Evolutionary conservation across 1,140 invertebrate species (phyloP).

Genomic region (Metaphire vulgaris): DNA sequence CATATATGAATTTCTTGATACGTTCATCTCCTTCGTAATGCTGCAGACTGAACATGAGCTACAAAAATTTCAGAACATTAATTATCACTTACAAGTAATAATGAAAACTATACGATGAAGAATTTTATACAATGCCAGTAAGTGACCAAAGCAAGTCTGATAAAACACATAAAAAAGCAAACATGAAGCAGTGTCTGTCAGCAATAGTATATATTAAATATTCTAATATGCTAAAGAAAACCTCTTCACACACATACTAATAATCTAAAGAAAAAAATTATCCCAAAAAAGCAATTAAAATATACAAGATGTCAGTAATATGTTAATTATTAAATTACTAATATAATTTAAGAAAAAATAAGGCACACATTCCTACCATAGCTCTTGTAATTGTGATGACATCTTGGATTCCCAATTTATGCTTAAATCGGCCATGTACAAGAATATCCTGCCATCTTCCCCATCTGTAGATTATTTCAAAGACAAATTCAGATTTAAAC

Average conservation of each 20-base stretch:
- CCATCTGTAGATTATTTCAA: slow-evolving; percentile 67
- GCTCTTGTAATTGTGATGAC: slow-evolving; percentile 91
- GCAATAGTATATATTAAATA: not conserved
- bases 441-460: slow-evolving; percentile 92
- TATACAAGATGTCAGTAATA: no score
- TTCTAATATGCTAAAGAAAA: no score
- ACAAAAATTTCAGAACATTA: slow-evolving; percentile 43
- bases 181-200: not conserved
- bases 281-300: no score
- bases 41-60: slow-evolving; percentile 87
- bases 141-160: not conserved
- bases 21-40: slow-evolving; percentile 97
- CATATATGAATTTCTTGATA: slow-evolving; percentile 93
- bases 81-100: no score
- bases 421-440: slow-evolving; percentile 79
- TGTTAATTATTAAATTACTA: no score
- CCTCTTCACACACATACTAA: no score
- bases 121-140: no score
- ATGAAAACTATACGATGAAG: no score
- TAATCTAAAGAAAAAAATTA: no score
- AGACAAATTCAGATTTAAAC: no score
- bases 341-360: no score
- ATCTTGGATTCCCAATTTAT: slow-evolving; percentile 80
- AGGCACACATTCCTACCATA: slow-evolving; percentile 79
- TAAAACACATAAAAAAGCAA: not conserved